phyloP scores from a whole-genome alignment of 2,113 vertebrate species.

The Eulemur macaco region DNA sequence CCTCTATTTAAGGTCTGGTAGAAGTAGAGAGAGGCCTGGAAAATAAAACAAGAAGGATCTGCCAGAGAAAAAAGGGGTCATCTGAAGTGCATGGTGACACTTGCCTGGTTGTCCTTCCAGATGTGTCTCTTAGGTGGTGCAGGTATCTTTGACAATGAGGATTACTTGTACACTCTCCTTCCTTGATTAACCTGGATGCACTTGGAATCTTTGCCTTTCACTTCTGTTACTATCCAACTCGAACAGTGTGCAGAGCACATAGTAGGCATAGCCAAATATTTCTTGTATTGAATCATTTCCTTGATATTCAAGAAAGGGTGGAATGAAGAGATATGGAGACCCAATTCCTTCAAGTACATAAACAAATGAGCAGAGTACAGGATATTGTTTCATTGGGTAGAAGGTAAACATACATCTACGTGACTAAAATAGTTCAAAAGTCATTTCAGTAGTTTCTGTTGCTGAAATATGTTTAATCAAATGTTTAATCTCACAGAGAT shows the following conservation, averaged over 20 bases:
- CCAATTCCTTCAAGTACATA: constrained; percentile 58
- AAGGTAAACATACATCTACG: constrained; percentile 66
- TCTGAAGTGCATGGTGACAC: neutral
- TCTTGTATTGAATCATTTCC: constrained; percentile 31
- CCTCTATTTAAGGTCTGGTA: neutral
- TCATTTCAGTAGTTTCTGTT: constrained; percentile 69
- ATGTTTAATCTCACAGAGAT: constrained; percentile 76
- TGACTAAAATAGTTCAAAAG: constrained; percentile 74
- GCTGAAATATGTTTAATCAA: constrained; percentile 79
- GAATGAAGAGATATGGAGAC: constrained; percentile 39
- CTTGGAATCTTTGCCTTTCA: neutral
- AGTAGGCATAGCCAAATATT: constrained; percentile 42
- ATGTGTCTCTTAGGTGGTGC: neutral
- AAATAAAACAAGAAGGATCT: neutral
- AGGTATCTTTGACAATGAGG: neutral
- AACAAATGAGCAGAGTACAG: constrained; percentile 67
- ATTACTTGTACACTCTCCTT: neutral
- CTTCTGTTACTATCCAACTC: neutral
- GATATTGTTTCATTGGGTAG: constrained; percentile 60
- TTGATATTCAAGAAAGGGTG: constrained; percentile 27
- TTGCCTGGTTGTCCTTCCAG: neutral
- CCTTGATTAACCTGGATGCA: neutral
- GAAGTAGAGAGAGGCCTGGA: neutral
- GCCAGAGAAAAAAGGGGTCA: neutral
- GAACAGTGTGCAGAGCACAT: neutral